Evolutionary conservation across 2,113 vertebrate species (phyloP).

Genomic region (Rhea pennata): DNA sequence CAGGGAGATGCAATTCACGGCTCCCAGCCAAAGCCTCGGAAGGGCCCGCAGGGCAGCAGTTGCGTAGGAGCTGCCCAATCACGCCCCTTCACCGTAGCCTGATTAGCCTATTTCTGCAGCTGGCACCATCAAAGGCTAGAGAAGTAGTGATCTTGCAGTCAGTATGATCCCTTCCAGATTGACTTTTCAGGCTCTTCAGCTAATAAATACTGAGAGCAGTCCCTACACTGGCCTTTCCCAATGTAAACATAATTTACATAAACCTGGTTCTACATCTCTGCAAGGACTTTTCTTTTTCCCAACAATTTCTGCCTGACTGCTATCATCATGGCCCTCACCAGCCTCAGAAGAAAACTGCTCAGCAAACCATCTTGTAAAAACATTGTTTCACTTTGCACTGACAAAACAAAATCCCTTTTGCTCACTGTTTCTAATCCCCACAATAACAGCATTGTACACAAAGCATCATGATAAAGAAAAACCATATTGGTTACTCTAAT

Average conservation of each 20-base stretch:
- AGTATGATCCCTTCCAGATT: constrained; percentile 32
- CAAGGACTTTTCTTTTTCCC: neutral
- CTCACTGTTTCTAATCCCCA: neutral
- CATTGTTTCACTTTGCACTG: neutral
- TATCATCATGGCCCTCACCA: neutral
- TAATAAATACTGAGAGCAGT: neutral
- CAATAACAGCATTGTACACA: neutral
- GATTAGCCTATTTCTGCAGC: constrained; percentile 51
- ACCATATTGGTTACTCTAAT: neutral
- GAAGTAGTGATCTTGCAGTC: neutral
- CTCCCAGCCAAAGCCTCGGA: constrained; percentile 49
- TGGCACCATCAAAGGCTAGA: constrained; percentile 52
- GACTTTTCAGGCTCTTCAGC: constrained; percentile 8
- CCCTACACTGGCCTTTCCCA: neutral
- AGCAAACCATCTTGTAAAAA: neutral
- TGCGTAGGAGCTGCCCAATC: constrained; percentile 50
- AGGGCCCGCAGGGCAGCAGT: neutral
- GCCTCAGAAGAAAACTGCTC: neutral
- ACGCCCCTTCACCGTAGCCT: neutral
- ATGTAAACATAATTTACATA: neutral
- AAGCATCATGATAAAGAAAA: neutral
- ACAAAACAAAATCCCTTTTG: neutral
- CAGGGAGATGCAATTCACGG: constrained; percentile 18
- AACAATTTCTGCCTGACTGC: neutral
- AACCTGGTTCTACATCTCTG: neutral